Percentiles rank a stretch among this genome's conserved stretches.
Conservation (phyloP, 2,113 vertebrate genomes). For the Anguilla rostrata region DNA sequence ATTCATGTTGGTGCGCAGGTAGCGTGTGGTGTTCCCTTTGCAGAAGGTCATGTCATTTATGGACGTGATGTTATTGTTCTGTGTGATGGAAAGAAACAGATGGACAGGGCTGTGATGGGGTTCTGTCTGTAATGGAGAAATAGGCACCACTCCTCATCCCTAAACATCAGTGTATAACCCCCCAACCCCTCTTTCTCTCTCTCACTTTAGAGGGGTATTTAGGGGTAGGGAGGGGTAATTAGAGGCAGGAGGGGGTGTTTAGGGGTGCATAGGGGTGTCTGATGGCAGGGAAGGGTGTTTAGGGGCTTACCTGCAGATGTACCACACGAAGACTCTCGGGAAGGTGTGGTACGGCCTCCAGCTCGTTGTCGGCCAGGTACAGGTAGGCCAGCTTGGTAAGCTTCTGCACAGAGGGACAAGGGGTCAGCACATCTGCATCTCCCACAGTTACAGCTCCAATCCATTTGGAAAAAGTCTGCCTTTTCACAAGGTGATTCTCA, state of each 20-base stretch:
- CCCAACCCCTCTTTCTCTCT: too few species aligned
- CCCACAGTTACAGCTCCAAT: not conserved
- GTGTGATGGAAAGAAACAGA: conserved; percentile 44
- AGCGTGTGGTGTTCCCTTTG: conserved; percentile 84
- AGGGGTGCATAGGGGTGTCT: not conserved
- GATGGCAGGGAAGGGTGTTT: not conserved
- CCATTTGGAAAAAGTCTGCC: not conserved
- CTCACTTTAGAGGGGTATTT: too few species aligned
- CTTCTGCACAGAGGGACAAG: conserved; percentile 71
- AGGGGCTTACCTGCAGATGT: conserved; percentile 85
- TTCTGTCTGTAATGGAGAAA: too few species aligned
- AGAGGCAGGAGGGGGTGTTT: too few species aligned
- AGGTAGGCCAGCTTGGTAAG: conserved; percentile 79
- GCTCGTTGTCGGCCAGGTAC: conserved; percentile 82
- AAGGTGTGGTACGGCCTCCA: conserved; percentile 90
- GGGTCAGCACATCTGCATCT: not conserved
- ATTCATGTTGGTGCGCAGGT: conserved; percentile 80
- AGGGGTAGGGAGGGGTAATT: too few species aligned
- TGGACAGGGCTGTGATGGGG: not conserved
- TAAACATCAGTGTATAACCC: too few species aligned
- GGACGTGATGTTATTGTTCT: conserved; percentile 93
- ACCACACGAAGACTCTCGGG: conserved; percentile 86
- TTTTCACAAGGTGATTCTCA: not conserved
- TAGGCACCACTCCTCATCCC: too few species aligned
- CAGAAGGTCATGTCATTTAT: conserved; percentile 90